phyloP scores from a whole-genome alignment of 2,113 vertebrate species.

The Mixornis gularis region DNA sequence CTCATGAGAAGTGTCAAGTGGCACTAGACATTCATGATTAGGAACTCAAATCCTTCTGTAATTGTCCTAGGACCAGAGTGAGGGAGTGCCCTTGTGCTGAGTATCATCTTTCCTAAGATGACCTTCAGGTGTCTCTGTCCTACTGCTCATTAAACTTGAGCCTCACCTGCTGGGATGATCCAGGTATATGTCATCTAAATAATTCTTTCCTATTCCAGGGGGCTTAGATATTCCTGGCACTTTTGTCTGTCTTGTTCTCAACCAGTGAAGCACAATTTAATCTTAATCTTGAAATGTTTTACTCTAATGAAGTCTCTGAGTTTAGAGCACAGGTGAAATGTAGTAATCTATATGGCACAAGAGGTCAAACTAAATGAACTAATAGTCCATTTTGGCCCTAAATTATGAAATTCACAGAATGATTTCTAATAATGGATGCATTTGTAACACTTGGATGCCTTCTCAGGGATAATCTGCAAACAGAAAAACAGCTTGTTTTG shows the following conservation, averaged over 20 bases:
- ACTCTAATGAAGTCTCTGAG: background rate
- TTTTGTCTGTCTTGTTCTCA: conserved; percentile 15
- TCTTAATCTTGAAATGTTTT: background rate
- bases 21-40: background rate
- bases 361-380: background rate
- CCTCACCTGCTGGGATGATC: background rate
- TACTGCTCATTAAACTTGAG: conserved; percentile 16
- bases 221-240: background rate
- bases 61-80: background rate
- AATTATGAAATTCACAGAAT: background rate
- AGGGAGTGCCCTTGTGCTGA: background rate
- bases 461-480: conserved; percentile 7
- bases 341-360: background rate
- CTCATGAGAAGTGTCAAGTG: background rate
- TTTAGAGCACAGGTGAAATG: background rate
- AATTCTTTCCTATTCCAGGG: background rate
- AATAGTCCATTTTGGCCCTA: background rate
- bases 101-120: background rate
- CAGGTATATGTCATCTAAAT: background rate
- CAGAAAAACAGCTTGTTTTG: conserved; percentile 33
- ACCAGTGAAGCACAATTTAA: background rate
- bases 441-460: background rate
- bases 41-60: background rate
- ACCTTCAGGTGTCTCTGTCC: background rate
- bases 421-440: conserved; percentile 7